Conservation (phyloP, 2,888 invertebrate species). For the Xanthia togata region DNA sequence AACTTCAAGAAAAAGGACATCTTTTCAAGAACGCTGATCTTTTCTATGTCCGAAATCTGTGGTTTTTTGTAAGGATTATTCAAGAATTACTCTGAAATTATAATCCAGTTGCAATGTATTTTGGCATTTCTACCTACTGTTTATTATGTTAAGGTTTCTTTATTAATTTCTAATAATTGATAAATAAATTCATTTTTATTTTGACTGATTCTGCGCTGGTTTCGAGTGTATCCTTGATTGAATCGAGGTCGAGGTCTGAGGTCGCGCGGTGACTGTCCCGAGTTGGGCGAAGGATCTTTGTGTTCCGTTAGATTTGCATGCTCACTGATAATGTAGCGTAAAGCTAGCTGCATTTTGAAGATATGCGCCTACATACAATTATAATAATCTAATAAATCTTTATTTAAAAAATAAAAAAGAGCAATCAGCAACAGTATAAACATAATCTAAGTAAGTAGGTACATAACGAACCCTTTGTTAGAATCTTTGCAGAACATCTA, state of each 20-base stretch:
- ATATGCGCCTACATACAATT: background rate
- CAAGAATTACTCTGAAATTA: background rate
- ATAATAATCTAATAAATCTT: background rate
- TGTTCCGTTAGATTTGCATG: conserved; percentile 48
- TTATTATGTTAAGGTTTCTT: background rate
- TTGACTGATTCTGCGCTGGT: background rate
- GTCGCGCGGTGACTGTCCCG: conserved; percentile 54
- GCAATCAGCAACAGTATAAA: background rate
- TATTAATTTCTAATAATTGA: background rate
- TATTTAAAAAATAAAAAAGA: background rate
- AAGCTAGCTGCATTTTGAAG: background rate
- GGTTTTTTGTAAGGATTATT: background rate
- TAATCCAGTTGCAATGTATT: background rate
- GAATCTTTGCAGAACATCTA: no score
- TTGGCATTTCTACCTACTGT: background rate
- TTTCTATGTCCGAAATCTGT: background rate
- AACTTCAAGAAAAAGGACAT: conserved; percentile 3
- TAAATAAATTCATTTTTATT: background rate
- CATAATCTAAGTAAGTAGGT: no score
- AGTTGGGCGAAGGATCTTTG: conserved; percentile 47
- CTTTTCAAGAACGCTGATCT: background rate
- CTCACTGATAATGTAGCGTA: conserved; percentile 25
- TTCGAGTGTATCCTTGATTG: conserved; percentile 35
- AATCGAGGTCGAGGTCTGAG: conserved; percentile 48
- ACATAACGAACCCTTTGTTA: background rate